phyloP scores from a whole-genome alignment of 2,113 vertebrate species.

The Chitala chitala region DNA sequence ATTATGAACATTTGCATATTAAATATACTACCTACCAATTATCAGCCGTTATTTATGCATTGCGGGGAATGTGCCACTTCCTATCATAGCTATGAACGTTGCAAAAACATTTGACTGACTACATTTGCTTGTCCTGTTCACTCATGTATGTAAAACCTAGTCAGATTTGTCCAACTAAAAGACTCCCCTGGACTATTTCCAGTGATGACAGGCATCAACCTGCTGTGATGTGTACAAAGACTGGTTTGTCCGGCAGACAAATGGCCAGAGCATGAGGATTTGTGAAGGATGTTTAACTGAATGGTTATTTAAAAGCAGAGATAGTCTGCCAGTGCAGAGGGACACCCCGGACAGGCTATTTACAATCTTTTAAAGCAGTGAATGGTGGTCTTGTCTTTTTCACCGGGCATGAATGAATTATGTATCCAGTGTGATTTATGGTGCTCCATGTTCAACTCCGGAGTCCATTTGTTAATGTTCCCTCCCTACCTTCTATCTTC shows the following conservation, averaged over 20 bases:
- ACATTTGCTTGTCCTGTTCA: background rate
- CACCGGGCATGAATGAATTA: slow-evolving; percentile 68
- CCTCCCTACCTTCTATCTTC: slow-evolving; percentile 41
- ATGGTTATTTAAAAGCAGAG: slow-evolving; percentile 35
- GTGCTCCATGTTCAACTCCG: slow-evolving; percentile 55
- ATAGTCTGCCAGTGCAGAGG: slow-evolving; percentile 36
- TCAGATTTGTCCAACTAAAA: slow-evolving; percentile 21
- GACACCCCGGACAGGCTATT: slow-evolving; percentile 53
- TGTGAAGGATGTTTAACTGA: slow-evolving; percentile 21
- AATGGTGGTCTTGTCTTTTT: slow-evolving; percentile 63
- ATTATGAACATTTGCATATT: slow-evolving; percentile 3
- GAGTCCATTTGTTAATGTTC: slow-evolving; percentile 30
- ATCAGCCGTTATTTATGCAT: background rate
- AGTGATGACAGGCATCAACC: slow-evolving; percentile 9
- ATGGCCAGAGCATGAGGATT: slow-evolving; percentile 2
- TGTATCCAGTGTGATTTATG: slow-evolving; percentile 73
- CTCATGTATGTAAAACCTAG: slow-evolving; percentile 17
- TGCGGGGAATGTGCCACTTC: background rate
- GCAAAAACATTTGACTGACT: background rate
- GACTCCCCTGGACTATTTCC: background rate
- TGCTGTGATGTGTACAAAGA: slow-evolving; percentile 11
- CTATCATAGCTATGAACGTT: background rate
- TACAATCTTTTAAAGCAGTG: slow-evolving; percentile 63
- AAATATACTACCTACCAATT: background rate
- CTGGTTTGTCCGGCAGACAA: slow-evolving; percentile 17